Conservation (phyloP, 64 coral and sea anemone species). For the Porites australiensis region DNA sequence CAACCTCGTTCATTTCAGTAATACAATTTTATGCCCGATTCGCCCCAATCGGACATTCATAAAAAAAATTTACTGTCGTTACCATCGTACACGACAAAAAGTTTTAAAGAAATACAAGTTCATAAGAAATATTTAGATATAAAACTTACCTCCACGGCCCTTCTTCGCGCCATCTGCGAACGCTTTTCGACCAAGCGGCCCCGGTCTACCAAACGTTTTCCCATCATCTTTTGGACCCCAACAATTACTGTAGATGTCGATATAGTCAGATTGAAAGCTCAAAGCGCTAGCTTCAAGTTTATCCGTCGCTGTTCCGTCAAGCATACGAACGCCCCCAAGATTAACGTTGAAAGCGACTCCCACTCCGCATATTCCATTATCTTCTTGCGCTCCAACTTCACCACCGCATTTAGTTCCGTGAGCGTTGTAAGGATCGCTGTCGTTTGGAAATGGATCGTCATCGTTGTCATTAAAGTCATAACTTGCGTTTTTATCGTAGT, state of each 20-base stretch:
- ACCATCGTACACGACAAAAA: too few species aligned
- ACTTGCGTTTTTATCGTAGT: conserved; percentile 89
- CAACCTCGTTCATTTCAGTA: not conserved
- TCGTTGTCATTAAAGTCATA: conserved; percentile 77
- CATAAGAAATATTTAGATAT: not conserved
- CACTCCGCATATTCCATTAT: conserved; percentile 89
- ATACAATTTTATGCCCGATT: not conserved
- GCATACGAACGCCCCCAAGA: conserved; percentile 90
- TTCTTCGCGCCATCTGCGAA: conserved; percentile 77
- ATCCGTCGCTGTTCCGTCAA: conserved; percentile 87
- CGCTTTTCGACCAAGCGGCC: conserved; percentile 70
- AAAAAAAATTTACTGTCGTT: not conserved
- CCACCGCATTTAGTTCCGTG: conserved; percentile 93
- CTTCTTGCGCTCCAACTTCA: conserved; percentile 90
- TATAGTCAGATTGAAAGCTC: conserved; percentile 76
- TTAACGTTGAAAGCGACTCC: conserved; percentile 90
- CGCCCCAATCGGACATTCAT: not conserved
- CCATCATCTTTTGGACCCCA: conserved; percentile 95
- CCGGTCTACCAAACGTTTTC: conserved; percentile 90
- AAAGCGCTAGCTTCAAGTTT: conserved; percentile 76
- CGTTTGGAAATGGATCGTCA: conserved; percentile 79
- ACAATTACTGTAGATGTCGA: conserved; percentile 92
- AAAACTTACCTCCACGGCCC: conserved; percentile 80
- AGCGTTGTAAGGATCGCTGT: conserved; percentile 90
- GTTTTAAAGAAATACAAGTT: not conserved